Evolutionary conservation across 2,113 vertebrate species (phyloP).

Genomic region (Clarias magur): DNA sequence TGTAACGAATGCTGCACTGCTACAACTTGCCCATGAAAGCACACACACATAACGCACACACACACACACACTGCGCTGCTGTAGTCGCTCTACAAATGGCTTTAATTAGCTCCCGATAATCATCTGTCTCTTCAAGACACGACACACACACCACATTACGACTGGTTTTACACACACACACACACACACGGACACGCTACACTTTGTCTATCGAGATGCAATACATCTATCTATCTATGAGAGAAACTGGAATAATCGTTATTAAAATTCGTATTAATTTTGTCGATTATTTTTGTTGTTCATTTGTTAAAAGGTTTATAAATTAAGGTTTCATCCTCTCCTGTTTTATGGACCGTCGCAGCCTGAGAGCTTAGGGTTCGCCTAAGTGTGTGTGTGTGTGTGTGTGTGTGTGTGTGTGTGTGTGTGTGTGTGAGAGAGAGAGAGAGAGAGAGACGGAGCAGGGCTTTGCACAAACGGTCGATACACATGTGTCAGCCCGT

Average conservation of each 20-base stretch:
- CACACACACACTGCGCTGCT: background rate
- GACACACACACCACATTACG: background rate
- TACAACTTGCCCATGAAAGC: background rate
- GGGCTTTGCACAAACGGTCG: constrained; percentile 18
- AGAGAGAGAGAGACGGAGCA: background rate
- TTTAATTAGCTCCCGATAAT: constrained; percentile 13
- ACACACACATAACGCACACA: constrained; percentile 4
- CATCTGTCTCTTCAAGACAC: background rate
- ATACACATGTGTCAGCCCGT: constrained; percentile 19
- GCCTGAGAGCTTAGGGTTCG: background rate
- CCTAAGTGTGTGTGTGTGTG: background rate
- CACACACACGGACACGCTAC: background rate
- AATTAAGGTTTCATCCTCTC: constrained; percentile 11
- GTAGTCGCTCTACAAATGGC: constrained; percentile 2
- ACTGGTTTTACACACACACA: background rate
- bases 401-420: background rate
- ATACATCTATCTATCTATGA: background rate
- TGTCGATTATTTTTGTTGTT: background rate
- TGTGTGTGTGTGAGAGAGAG: background rate
- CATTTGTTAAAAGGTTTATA: constrained; percentile 29
- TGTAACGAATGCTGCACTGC: background rate
- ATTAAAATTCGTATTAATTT: background rate
- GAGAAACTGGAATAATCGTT: background rate
- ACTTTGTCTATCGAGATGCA: background rate
- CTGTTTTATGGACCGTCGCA: constrained; percentile 11